Conservation (phyloP, 2,888 invertebrate species). For the Tenthredo amoena region DNA sequence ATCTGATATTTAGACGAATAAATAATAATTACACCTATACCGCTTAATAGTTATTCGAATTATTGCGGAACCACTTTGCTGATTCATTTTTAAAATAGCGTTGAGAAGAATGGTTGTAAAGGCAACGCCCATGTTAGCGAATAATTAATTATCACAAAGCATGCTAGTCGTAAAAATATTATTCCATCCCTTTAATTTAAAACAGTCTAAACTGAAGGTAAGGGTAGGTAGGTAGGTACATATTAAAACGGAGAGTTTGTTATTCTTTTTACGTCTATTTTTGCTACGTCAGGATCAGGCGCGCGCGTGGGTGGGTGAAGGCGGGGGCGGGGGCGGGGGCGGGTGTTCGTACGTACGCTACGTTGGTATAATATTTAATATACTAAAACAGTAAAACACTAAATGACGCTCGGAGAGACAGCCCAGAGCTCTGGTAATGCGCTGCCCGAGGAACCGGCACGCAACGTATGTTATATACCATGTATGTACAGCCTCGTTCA, state of each 20-base stretch:
- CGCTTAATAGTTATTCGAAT: background rate
- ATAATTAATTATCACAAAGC: slow-evolving; percentile 12
- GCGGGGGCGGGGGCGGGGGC: background rate
- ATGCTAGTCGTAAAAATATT: background rate
- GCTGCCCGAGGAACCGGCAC: slow-evolving; percentile 10
- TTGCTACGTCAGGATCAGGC: slow-evolving; percentile 2
- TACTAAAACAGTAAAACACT: slow-evolving; percentile 16
- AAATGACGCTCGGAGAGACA: slow-evolving; percentile 8
- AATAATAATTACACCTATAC: background rate
- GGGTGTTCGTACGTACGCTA: background rate
- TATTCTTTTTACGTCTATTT: slow-evolving; percentile 2
- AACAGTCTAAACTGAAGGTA: background rate
- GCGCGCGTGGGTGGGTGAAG: background rate
- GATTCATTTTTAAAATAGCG: background rate
- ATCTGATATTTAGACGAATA: background rate
- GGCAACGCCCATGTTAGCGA: background rate
- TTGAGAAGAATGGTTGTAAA: background rate
- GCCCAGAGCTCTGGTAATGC: background rate
- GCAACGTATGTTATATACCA: background rate
- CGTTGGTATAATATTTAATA: background rate
- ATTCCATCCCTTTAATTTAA: background rate
- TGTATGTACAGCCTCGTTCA: background rate
- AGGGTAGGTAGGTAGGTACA: background rate
- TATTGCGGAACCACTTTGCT: background rate
- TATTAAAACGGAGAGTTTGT: background rate